Evolutionary conservation across 2,797 vertebrate genomes (phyloP), one percentile per base, ranked within the genome.

Genomic region (Loris lydekkerianus): DNA sequence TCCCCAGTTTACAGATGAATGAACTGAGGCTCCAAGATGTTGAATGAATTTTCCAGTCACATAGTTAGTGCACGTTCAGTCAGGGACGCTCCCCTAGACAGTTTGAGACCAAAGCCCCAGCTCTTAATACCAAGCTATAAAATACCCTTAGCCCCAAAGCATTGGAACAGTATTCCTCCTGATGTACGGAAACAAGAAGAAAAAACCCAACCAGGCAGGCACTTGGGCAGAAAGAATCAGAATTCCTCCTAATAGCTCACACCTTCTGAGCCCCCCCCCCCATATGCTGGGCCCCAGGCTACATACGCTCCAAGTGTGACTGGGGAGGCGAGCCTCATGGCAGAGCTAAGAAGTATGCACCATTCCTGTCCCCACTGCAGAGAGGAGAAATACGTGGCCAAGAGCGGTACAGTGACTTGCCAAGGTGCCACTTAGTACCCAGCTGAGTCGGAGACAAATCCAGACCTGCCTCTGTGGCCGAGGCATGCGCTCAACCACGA

Each of bases 241-340:
- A 72, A 76, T 13, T 20, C 25, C 10, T n/a, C 70, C 23, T 10
- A 21, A 27, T 25, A 49, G 53, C 1, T 21, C 63, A 20, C 46
- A 6, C 37, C 25, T 31, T 58, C 53, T 17, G 46, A 67, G 37
- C 86, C 43, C 61, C 65, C 43, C 61, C 65, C 29, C 1, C 8
- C 40, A 23, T 3, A 0, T 8, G n/a, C 49, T 65, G n/a, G 29
- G 25, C 17, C 2, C 29, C 10, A 6, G 37, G 40, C 58, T 69
- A 2, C 14, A 1, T 69, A 5, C 14, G 13, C 53, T 34, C 31
- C 70, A 46, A 20, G 46, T 20, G 18, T 3, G 17, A 20, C 18
- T 29, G 7, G 27, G 0, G 0, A 27, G 0, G 0, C 7, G 10
- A 67, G 11, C 20, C 14, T 34, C 76, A 2, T 14, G 61, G 0